These are phyloP conservation scores for Cynodonichthys magdalenae DNA, from an alignment of 2,797 vertebrate species.

Conservation along the genomic window DNA sequence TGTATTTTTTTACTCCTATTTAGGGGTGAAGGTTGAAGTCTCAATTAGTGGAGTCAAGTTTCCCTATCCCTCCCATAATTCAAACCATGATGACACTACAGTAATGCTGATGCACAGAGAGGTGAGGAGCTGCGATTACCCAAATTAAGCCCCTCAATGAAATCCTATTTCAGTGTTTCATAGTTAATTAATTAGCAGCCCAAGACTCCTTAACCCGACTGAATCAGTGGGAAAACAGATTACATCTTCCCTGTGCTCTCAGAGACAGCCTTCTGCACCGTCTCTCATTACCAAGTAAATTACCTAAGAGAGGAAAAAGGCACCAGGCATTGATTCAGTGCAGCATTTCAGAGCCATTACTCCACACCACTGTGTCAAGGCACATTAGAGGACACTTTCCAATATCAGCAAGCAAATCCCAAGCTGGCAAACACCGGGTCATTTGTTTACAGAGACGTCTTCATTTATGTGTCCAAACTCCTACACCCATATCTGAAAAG, in stretches of 20 bases:
- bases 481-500: background rate
- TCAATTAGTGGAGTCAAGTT: no score
- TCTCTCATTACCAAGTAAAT: slow-evolving; percentile 79
- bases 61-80: no score
- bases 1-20: no score
- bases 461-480: slow-evolving; percentile 18
- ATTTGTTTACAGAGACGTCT: slow-evolving; percentile 19
- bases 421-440: slow-evolving; percentile 30
- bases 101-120: slow-evolving; percentile 1
- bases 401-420: slow-evolving; percentile 57
- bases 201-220: slow-evolving; percentile 48
- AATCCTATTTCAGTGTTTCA: slow-evolving; percentile 58
- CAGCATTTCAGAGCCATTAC: slow-evolving; percentile 74
- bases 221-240: slow-evolving; percentile 69
- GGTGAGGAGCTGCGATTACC: slow-evolving; percentile 42
- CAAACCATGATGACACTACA: background rate
- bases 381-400: slow-evolving; percentile 57
- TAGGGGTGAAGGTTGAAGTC: no score
- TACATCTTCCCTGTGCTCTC: slow-evolving; percentile 50
- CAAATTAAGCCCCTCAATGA: slow-evolving; percentile 62
- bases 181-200: slow-evolving; percentile 76
- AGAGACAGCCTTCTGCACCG: slow-evolving; percentile 56
- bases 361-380: slow-evolving; percentile 68
- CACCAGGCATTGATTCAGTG: slow-evolving; percentile 75
- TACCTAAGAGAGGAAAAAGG: slow-evolving; percentile 71